Evolutionary conservation across 2,888 invertebrate genomes (phyloP), one percentile per base, ranked within the genome.

Genomic region (Caenorhabditis doughertyi): DNA sequence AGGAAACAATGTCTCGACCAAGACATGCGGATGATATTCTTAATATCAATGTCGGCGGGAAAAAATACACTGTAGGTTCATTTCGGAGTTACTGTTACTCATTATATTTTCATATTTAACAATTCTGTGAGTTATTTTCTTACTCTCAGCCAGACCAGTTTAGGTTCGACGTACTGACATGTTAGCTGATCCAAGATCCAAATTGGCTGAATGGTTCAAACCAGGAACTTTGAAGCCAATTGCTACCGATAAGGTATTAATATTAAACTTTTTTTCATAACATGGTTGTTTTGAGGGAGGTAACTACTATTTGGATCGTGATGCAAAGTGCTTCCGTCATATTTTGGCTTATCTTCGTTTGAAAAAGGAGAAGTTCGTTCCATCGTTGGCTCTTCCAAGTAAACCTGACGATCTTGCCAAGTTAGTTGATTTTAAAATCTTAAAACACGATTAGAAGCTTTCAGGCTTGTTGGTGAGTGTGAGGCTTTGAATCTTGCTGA

Each of bases 261-360:
- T 11, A 16, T n/a, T 47, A 16, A 27, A 21, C 25, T 23, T 39
- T 25, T 56, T 35, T 32, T 49, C 25, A 2, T 13, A 25, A 42
- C 3, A 11, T n/a, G 23, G 5, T 2, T 13, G 5, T 42, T 60
- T 71, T 42, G 16, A 87, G 86, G 91, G 90, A 49, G 92, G 92
- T 18, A 92, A 99, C 92, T 98, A 98, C 93, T 99, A 98, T 93
- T 97, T 99, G 90, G 98, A 99, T 93, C 94, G 98, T 62, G 98
- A 99, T 92, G 98, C 98, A 3, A 96, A 95, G 87, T 96, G 97
- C 95, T 99, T 99, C 93, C 95, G 98, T 25, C 97, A 98, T 92
- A 96, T 99, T 91, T 94, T 99, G 84, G 98, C 98, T 93, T 99
- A 96, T 93, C 95, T 99, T 94, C 94, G 98, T 90, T 96, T 97